Conservation (phyloP, 2,797 vertebrate species). For the Myotis pilosus region DNA sequence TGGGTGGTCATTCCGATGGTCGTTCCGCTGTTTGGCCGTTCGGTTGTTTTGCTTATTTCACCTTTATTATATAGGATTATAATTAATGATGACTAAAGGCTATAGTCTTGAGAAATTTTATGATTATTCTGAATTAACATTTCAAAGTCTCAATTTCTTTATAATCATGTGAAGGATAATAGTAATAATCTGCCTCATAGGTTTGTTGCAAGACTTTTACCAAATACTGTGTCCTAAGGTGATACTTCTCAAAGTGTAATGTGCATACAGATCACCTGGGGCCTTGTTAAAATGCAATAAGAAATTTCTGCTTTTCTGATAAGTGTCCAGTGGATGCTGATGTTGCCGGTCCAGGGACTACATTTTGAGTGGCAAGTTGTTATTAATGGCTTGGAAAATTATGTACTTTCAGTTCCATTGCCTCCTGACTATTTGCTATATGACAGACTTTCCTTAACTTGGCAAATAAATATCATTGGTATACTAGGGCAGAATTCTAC, state of each 20-base stretch:
- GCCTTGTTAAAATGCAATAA: background rate
- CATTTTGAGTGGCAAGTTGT: background rate
- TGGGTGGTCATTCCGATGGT: too few species aligned
- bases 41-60: too few species aligned
- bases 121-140: background rate
- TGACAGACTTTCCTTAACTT: background rate
- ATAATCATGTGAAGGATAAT: background rate
- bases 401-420: background rate
- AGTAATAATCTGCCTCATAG: background rate
- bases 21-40: too few species aligned
- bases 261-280: background rate
- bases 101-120: background rate
- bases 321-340: background rate
- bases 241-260: background rate
- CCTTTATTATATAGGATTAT: background rate
- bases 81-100: background rate
- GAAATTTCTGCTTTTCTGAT: background rate
- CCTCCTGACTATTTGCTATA: background rate
- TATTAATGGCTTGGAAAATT: background rate
- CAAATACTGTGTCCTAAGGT: background rate
- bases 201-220: background rate
- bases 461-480: background rate
- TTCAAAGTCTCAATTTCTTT: background rate
- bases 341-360: background rate
- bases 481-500: background rate